These are phyloP conservation scores for Varecia variegata DNA, from an alignment of 2,797 vertebrate genomes.

Conservation along the genomic window DNA sequence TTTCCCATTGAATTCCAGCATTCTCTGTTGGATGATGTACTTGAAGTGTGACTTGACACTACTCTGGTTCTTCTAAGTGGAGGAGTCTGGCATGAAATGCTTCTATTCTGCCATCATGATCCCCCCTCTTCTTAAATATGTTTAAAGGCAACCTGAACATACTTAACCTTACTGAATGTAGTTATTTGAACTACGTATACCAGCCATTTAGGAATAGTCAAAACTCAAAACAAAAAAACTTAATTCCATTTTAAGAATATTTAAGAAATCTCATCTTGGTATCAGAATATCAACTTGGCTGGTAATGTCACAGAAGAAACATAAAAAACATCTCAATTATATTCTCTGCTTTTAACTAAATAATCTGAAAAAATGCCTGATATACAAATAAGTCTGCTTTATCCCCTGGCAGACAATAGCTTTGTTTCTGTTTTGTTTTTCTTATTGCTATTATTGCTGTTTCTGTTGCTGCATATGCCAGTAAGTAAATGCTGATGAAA, in stretches of 20 bases:
- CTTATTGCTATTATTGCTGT: neutral
- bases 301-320: conserved; percentile 5
- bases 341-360: conserved; percentile 16
- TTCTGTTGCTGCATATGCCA: neutral
- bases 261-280: neutral
- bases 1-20: neutral
- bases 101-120: neutral
- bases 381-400: neutral
- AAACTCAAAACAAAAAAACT: neutral
- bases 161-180: neutral
- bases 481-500: neutral
- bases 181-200: neutral
- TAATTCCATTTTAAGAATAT: conserved; percentile 12
- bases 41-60: neutral
- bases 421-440: neutral
- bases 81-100: neutral
- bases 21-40: neutral
- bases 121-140: neutral
- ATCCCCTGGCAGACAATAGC: neutral
- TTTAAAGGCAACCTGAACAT: neutral
- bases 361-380: neutral
- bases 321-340: neutral
- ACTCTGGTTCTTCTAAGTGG: neutral
- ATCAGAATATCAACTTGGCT: neutral
- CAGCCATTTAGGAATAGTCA: neutral